Evolutionary conservation across 2,888 invertebrate species (phyloP).

Genomic region (Pachycephus smyrnensis): DNA sequence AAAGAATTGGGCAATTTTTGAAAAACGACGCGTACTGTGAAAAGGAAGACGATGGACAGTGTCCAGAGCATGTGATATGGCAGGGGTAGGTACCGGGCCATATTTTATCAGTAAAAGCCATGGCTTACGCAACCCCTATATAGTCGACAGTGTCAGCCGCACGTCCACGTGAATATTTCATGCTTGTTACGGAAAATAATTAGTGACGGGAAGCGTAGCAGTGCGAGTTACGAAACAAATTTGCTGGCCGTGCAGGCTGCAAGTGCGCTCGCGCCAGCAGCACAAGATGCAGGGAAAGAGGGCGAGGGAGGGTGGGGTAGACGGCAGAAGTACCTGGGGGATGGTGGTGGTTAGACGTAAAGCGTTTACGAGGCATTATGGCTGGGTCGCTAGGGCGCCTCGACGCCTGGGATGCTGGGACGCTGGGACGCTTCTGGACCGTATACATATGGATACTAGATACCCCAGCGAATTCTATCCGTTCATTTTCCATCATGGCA

Average conservation of each 20-base stretch:
- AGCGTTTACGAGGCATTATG: conserved; percentile 45
- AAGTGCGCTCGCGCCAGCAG: conserved; percentile 15
- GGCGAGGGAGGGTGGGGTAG: conserved; percentile 9
- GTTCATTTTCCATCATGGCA: conserved; percentile 7
- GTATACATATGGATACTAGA: not conserved
- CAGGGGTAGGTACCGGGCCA: not conserved
- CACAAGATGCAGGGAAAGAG: not conserved
- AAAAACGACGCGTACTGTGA: too few relatives aligned
- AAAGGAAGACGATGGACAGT: not conserved
- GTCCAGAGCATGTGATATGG: not conserved
- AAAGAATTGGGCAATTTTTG: too few relatives aligned
- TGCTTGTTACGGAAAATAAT: conserved; percentile 59
- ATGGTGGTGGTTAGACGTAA: conserved; percentile 33
- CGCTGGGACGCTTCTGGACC: not conserved
- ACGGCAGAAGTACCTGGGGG: conserved; percentile 13
- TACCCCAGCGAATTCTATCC: conserved; percentile 16
- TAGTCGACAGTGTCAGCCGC: not conserved
- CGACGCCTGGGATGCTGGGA: not conserved
- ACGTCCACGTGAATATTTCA: conserved; percentile 42
- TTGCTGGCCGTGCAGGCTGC: conserved; percentile 39
- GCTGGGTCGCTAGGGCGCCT: conserved; percentile 1
- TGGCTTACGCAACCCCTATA: not conserved
- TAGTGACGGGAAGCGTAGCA: conserved; percentile 44
- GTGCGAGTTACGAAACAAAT: conserved; percentile 44
- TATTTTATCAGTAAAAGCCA: not conserved